Evolutionary conservation across 2,113 vertebrate genomes (phyloP), one percentile per base, ranked within the genome.

Genomic region (Anoplopoma fimbria): DNA sequence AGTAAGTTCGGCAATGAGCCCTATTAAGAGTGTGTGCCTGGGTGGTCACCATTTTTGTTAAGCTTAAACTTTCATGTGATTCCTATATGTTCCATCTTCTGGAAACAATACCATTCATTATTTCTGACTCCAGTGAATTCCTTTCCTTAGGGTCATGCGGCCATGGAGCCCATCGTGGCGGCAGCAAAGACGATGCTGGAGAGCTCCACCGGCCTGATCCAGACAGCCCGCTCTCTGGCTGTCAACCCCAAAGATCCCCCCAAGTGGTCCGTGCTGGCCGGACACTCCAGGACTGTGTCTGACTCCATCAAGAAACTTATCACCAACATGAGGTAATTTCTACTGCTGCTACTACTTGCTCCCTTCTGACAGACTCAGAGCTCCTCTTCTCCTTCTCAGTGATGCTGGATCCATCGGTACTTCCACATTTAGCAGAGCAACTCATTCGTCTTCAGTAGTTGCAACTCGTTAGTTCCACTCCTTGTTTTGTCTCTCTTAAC

Each of bases 271-370:
- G 97, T 99, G 77, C 94, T 99, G 49, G 98, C 98, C 0, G 94
- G 98, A 49, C 98, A 99, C 90, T 99, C 98, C 0, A 96, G 97
- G n/a, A 99, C 97, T 0, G 97, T 99, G 85, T 99, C 98, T 0
- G 98, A 99, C 83, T 99, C 98, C 84, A 99, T 99, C 93, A 99
- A 99, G 96, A 99, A 98, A 67, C 96, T 99, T 9, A 99, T 99
- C 75, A 99, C 98, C 75, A 98, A 97, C 92, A 98, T 99, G 97
- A 98, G 98, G 98, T 99, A 91, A 33, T 9, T 19, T 49, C 45
- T 42, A 17, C 38, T 47, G 6, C 40, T 33, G 12, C 51, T 27
- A 2, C 9, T n/a, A 12, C 9, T 27, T 10, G 25, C 53, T 47
- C 40, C 34, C 4, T 60, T 14, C 36, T 58, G 25, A 29, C 14